Evolutionary conservation across 2,888 invertebrate species (phyloP), one percentile per base, ranked within the genome.

Genomic region (Pseudococcus viburni): DNA sequence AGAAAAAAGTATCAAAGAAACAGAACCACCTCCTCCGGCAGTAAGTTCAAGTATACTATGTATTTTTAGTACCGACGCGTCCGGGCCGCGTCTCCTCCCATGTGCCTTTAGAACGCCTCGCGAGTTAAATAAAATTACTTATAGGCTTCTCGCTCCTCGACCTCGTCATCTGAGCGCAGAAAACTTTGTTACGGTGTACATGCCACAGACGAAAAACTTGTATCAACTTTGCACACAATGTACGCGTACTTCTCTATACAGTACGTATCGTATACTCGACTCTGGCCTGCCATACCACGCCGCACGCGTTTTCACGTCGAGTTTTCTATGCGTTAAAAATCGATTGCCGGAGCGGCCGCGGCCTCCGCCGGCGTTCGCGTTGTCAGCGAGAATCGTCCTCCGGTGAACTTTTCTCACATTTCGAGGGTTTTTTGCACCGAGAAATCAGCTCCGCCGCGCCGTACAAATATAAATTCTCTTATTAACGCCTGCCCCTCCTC

Each of bases 1-100:
- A 92, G 97, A 97, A 91, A 96, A 95, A 91, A 94, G 88, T 77
- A 89, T 89, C 85, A 89, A 89, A 48, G 88, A 94, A 85, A 91
- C 91, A 59, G 94, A 94, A 80, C 93, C 93, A 77, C 89, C 90
- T 26, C 89, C 90, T 22, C 89, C 90, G n/a, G 90, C 89, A 59
- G 89, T 89, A 88, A 88, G 88, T 88, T 51, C 17, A 17, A 68
- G 9, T 22, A 12, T 26, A 73, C 12, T 26, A 33, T 17, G 33
- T 73, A 8, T 73, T 64, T 22, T 22, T 64, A 64, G 17, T n/a
- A 64, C 64, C 22, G 9, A 0, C 64, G 2, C 64, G 64, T 64
- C 22, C 55, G n/a, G 26, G 26, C n/a, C 55, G 4, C 22, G 19
- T 59, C 59, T 8, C 19, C 19, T 59, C 22, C 64, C 64, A 55